phyloP scores from a whole-genome alignment of 1,140 invertebrate genomes.

The Philaenus spumarius region DNA sequence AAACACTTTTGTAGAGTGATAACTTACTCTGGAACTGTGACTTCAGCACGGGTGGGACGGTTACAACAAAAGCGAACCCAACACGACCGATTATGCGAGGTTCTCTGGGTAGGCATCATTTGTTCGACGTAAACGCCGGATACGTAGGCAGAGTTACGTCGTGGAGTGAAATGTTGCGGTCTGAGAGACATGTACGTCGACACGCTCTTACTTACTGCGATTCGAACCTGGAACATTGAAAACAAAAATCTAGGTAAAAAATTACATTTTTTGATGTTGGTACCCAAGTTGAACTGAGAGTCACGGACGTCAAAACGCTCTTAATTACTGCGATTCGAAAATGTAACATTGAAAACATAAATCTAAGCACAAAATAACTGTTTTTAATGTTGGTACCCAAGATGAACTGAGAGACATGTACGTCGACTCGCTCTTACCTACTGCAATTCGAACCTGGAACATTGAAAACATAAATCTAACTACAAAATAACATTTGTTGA shows the following conservation, averaged over 20 bases:
- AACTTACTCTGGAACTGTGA: too few species aligned
- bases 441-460: conserved; percentile 48
- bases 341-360: too few species aligned
- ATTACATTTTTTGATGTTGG: too few species aligned
- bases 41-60: not conserved
- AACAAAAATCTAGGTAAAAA: not conserved
- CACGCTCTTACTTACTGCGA: conserved; percentile 49
- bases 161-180: conserved; percentile 26
- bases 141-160: conserved; percentile 31
- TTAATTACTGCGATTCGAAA: too few species aligned
- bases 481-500: too few species aligned
- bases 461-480: too few species aligned
- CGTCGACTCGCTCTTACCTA: conserved; percentile 49
- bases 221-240: conserved; percentile 41
- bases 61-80: conserved; percentile 13
- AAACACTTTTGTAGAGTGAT: too few species aligned
- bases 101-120: not conserved
- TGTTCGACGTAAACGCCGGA: conserved; percentile 22
- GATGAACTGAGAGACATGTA: conserved; percentile 49
- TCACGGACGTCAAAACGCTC: too few species aligned
- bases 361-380: too few species aligned
- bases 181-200: conserved; percentile 48
- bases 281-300: too few species aligned
- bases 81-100: conserved; percentile 13
- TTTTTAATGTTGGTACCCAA: too few species aligned